These are phyloP conservation scores for Alauda arvensis DNA, from an alignment of 2,797 vertebrate species.

Conservation along the genomic window DNA sequence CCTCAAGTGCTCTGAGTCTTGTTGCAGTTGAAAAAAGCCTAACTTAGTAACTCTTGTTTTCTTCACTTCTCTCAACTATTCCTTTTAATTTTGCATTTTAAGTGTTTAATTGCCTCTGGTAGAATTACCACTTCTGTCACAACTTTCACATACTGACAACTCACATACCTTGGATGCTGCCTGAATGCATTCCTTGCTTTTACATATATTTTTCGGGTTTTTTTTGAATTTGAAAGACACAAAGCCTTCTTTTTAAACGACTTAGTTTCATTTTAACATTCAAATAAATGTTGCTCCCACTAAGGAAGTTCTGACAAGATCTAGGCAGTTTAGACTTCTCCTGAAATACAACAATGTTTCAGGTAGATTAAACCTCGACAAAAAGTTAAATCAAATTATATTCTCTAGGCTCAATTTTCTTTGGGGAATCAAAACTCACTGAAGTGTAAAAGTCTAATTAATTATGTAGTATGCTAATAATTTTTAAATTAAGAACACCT, in stretches of 20 bases:
- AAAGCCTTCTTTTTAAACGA: neutral
- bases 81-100: neutral
- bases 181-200: neutral
- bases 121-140: neutral
- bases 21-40: neutral
- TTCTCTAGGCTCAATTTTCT: slow-evolving; percentile 73
- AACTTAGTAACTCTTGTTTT: neutral
- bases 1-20: neutral
- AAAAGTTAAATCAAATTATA: slow-evolving; percentile 79
- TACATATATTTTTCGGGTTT: neutral
- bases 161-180: neutral
- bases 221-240: neutral
- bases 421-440: slow-evolving; percentile 67
- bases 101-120: neutral
- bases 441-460: slow-evolving; percentile 79
- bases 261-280: neutral
- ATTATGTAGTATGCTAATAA: slow-evolving; percentile 76
- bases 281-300: neutral
- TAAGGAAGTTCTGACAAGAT: slow-evolving; percentile 33
- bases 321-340: slow-evolving; percentile 57
- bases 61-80: neutral
- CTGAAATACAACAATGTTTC: slow-evolving; percentile 66
- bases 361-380: slow-evolving; percentile 75
- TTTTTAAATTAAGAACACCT: slow-evolving; percentile 77
- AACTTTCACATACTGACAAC: neutral